phyloP scores from a whole-genome alignment of 2,888 invertebrate genomes.

The Heteromurus nitidus region DNA sequence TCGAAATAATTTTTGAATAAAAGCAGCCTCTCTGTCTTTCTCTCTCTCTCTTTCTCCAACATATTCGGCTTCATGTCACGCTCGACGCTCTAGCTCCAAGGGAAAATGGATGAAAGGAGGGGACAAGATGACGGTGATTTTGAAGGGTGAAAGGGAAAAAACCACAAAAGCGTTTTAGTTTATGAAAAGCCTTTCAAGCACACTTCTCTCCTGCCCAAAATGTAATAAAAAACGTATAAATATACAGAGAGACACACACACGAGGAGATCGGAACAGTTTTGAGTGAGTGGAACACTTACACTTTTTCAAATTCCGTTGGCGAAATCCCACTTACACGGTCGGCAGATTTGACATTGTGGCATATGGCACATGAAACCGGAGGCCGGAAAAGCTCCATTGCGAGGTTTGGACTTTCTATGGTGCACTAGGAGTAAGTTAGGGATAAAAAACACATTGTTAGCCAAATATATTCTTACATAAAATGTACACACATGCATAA shows the following conservation, averaged over 20 bases:
- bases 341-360: slow-evolving; percentile 69
- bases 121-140: no score
- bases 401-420: slow-evolving; percentile 71
- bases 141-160: slow-evolving; percentile 8
- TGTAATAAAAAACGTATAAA: background rate
- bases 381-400: slow-evolving; percentile 73
- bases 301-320: slow-evolving; percentile 71
- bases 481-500: no score
- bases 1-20: no score
- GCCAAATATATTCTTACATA: background rate
- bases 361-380: slow-evolving; percentile 72
- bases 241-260: no score
- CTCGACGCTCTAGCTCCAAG: no score
- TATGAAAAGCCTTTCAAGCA: background rate
- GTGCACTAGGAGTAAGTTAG: slow-evolving; percentile 68
- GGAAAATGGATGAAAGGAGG: no score
- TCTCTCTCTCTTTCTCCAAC: no score
- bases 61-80: no score
- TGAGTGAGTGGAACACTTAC: slow-evolving; percentile 64
- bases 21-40: no score
- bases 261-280: no score
- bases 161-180: no score
- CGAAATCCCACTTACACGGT: slow-evolving; percentile 70
- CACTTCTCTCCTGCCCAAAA: background rate
- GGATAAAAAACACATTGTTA: background rate